Base-by-base conservation (phyloP, 2,888 invertebrate genomes). In the Hoplodrina blanda region DNA sequence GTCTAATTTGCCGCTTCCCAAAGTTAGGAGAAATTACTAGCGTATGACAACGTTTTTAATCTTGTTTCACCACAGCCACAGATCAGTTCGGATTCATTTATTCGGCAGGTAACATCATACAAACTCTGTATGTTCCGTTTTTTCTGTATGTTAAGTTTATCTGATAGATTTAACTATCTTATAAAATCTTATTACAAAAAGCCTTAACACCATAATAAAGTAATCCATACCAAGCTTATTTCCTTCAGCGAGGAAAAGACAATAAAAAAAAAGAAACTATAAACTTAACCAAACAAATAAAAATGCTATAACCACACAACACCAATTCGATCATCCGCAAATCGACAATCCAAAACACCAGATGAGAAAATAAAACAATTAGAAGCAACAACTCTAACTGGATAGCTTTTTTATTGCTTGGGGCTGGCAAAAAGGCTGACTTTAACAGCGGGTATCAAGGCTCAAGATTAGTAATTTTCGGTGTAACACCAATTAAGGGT, bases 401-500 rank as follows among this genome's bases (percentile, higher is more conserved):
- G 61, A 83, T 82, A 53, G 76, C 82, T 69, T 85, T 85, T 85
- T 85, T 85, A 85, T 81, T 70, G 60, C 81, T 44, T 46, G 68
- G 59, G 59, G 68, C 75, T 79, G 80, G 82, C 84, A 78, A 82
- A 83, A 83, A 78, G 77, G 78, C 80, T 59, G 76, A 77, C 73
- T 80, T 84, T 83, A 80, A 87, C 73, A 79, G 71, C 73, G 73
- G 73, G 71, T 63, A 79, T 83, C 73, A 83, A 82, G 69, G 46
- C 78, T 74, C 68, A 72, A 85, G 87, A 86, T 85, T 86, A 86
- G 85, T 81, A 84, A 84, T 84, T 84, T 76, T 77, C 80, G 70
- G 79, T 82, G 78, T 88, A 85, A 86, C 85, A 83, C 72, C 82
- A 88, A 88, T 89, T 89, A 79, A 73, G 78, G 41, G 60, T 62